Percentiles rank a stretch among this genome's conserved stretches.
Evolutionary conservation across 2,113 vertebrate species (phyloP).

Genomic region (Carettochelys insculpta): DNA sequence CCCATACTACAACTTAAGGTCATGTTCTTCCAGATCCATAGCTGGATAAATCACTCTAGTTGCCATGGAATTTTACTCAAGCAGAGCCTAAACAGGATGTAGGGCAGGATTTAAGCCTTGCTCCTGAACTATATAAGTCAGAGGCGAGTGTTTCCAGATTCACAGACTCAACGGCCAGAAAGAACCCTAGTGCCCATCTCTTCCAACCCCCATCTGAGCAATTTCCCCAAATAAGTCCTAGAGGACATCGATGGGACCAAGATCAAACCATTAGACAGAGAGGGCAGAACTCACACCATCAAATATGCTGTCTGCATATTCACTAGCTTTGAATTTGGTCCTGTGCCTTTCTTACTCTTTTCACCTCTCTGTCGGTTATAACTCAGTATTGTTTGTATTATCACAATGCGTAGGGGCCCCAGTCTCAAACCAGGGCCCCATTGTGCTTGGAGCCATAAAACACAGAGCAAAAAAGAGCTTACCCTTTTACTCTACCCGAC

Average conservation of each 20-base stretch:
- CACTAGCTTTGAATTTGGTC: not conserved
- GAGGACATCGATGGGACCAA: too few species aligned
- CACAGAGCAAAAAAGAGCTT: not conserved
- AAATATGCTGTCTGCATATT: not conserved
- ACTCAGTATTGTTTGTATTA: not conserved
- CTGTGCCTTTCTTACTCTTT: not conserved
- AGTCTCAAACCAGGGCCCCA: not conserved
- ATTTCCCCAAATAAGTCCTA: not conserved
- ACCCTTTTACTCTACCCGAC: not conserved
- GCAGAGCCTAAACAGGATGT: not conserved
- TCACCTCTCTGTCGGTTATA: not conserved
- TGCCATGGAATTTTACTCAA: not conserved
- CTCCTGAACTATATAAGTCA: not conserved
- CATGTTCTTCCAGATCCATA: not conserved
- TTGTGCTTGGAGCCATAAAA: not conserved
- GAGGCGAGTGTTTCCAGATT: not conserved
- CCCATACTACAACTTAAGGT: rapidly evolving
- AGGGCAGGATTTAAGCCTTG: not conserved
- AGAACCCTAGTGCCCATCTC: not conserved
- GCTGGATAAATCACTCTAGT: not conserved
- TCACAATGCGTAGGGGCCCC: not conserved
- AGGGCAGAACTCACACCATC: not conserved
- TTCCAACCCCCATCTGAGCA: not conserved
- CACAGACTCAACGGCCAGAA: not conserved
- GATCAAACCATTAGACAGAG: not conserved